phyloP scores from a whole-genome alignment of 2,797 vertebrate species.

The Heliangelus exortis region DNA sequence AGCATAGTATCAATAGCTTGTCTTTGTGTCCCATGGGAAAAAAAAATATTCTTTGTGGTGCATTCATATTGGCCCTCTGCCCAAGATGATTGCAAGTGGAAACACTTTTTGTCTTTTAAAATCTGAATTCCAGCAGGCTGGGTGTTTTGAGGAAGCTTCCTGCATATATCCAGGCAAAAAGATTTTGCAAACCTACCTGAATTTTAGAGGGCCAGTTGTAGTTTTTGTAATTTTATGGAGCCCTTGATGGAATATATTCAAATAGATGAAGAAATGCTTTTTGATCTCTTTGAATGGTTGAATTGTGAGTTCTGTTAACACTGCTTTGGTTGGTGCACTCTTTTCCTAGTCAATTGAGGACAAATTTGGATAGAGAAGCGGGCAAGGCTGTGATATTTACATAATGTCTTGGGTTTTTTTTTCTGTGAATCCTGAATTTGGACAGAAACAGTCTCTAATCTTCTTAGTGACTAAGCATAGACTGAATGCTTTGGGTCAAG shows the following conservation, averaged over 20 bases:
- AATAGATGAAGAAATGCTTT: slow-evolving; percentile 19
- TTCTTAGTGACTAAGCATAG: slow-evolving; percentile 66
- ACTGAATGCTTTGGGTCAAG: slow-evolving; percentile 57
- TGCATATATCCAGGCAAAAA: background rate
- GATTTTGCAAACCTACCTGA: background rate
- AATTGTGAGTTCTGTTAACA: slow-evolving; percentile 33
- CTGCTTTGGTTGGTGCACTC: slow-evolving; percentile 10
- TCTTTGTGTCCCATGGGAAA: slow-evolving; percentile 37
- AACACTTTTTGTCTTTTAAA: slow-evolving; percentile 31
- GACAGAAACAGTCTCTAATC: slow-evolving; percentile 66
- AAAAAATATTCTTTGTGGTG: slow-evolving; percentile 2
- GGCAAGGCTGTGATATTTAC: slow-evolving; percentile 60
- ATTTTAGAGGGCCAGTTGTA: background rate
- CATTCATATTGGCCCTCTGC: background rate
- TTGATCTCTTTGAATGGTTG: slow-evolving; percentile 42
- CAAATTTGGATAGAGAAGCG: slow-evolving; percentile 47
- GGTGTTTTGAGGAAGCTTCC: slow-evolving; percentile 7
- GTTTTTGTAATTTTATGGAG: slow-evolving; percentile 4
- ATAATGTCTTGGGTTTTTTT: slow-evolving; percentile 51
- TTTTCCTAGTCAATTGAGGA: slow-evolving; percentile 44
- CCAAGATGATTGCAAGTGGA: background rate
- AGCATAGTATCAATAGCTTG: slow-evolving; percentile 26
- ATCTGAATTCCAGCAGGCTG: background rate
- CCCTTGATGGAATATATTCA: background rate
- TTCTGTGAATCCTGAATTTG: slow-evolving; percentile 50